phyloP scores from a whole-genome alignment of 2,113 vertebrate species.

The Corynorhinus townsendii region DNA sequence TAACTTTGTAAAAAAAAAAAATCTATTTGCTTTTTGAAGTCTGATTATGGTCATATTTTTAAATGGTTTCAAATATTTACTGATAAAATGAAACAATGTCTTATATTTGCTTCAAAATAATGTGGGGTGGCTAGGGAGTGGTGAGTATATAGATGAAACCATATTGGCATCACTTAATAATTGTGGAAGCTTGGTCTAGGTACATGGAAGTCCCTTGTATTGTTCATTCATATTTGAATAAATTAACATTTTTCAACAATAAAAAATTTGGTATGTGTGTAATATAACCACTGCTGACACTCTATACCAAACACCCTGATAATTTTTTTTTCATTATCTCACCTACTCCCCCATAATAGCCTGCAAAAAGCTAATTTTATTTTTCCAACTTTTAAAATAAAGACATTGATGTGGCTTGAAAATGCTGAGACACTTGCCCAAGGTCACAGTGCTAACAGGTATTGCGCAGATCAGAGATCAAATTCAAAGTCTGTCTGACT shows the following conservation, averaged over 20 bases:
- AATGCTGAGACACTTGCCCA: not conserved
- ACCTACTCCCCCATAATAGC: not conserved
- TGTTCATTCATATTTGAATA: not conserved
- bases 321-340: not conserved
- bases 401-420: not conserved
- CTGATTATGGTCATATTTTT: not conserved
- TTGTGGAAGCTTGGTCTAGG: not conserved
- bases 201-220: not conserved
- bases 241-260: not conserved
- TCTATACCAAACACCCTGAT: not conserved
- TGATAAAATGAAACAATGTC: not conserved
- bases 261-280: not conserved
- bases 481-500: too few species aligned
- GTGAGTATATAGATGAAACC: not conserved
- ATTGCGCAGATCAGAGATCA: too few species aligned
- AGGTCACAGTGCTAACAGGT: too few species aligned
- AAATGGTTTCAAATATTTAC: not conserved
- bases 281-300: not conserved
- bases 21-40: not conserved
- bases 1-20: not conserved
- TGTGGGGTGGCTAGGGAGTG: too few species aligned
- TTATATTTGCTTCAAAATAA: not conserved
- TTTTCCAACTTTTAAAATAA: not conserved
- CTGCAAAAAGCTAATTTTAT: not conserved
- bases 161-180: not conserved